These are phyloP conservation scores for Aldrovandia affinis DNA, from an alignment of 2,797 vertebrate genomes.

Conservation along the genomic window DNA sequence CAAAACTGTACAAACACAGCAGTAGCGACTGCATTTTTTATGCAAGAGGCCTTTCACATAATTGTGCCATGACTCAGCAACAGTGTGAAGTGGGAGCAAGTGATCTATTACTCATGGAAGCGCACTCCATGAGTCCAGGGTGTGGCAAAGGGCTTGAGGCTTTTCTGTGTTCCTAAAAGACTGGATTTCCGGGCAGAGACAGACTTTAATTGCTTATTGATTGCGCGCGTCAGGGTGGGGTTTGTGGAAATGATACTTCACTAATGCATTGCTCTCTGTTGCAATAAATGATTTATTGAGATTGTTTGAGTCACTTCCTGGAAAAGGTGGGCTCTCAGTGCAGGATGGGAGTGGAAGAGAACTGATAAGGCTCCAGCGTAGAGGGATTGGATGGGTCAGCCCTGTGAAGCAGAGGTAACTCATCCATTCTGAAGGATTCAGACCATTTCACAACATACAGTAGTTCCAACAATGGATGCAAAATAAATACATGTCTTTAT, in stretches of 20 bases:
- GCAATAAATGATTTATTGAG: conserved; percentile 15
- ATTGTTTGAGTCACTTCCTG: background rate
- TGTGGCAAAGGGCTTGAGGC: conserved; percentile 7
- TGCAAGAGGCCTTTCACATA: background rate
- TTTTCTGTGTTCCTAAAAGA: conserved; percentile 29
- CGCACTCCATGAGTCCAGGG: background rate
- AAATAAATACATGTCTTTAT: background rate
- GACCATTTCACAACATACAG: background rate
- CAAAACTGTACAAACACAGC: background rate
- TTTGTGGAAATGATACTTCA: background rate
- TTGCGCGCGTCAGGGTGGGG: conserved; percentile 2
- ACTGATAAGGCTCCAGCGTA: background rate
- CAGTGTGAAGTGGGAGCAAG: background rate
- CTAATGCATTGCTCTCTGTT: conserved; percentile 9
- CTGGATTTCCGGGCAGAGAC: background rate
- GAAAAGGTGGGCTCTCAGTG: background rate
- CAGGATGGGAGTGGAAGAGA: background rate
- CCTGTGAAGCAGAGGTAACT: background rate
- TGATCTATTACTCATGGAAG: conserved; percentile 8
- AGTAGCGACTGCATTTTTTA: conserved; percentile 2
- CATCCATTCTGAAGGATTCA: background rate
- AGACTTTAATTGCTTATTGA: conserved; percentile 21
- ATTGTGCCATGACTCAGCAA: background rate
- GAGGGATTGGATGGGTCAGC: background rate
- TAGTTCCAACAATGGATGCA: background rate